Evolutionary conservation across 2,888 invertebrate species (phyloP).

Genomic region (Bugula neritina): DNA sequence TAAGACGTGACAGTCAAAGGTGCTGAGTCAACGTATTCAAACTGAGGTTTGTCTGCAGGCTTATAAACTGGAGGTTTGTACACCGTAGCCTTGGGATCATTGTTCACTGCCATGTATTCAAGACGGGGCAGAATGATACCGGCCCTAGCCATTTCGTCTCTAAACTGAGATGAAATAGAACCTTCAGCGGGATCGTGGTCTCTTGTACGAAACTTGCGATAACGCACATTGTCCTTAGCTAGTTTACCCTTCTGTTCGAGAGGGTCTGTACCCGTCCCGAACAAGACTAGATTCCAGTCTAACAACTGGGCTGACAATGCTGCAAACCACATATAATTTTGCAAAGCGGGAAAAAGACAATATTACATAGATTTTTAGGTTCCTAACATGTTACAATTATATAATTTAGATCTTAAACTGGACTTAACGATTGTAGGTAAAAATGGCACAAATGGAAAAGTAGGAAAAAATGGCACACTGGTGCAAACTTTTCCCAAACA

Average conservation of each 20-base stretch:
- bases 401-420: too few species aligned
- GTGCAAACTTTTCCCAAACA: too few species aligned
- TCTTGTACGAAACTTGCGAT: not conserved
- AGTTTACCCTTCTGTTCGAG: not conserved
- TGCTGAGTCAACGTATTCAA: not conserved
- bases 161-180: not conserved
- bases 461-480: too few species aligned
- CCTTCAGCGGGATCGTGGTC: slow-evolving; percentile 19
- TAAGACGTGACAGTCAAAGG: not conserved
- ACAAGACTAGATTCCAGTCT: slow-evolving; percentile 24
- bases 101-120: not conserved
- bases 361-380: too few species aligned
- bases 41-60: not conserved
- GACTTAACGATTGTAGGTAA: too few species aligned
- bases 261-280: slow-evolving; percentile 23
- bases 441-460: too few species aligned
- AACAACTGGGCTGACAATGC: not conserved
- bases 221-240: not conserved
- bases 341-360: too few species aligned
- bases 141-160: not conserved
- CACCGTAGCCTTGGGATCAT: not conserved
- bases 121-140: slow-evolving; percentile 3
- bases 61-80: slow-evolving; percentile 21
- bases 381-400: too few species aligned
- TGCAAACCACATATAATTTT: slow-evolving; percentile 11